Conservation (phyloP, 2,888 invertebrate species). For the Tethea ocularis region DNA sequence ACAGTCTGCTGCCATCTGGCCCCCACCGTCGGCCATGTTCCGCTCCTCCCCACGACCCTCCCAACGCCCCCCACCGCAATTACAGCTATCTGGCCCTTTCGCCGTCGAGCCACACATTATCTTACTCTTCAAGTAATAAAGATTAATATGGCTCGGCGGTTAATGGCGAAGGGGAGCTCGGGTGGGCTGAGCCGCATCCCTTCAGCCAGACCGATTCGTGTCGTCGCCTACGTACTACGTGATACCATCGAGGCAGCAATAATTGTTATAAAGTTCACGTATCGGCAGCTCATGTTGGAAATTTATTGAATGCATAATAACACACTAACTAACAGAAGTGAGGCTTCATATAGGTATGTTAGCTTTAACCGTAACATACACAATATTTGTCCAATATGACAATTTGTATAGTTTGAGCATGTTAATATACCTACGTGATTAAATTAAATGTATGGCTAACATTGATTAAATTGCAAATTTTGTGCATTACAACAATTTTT, state of each 20-base stretch:
- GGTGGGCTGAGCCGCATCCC: conserved; percentile 71
- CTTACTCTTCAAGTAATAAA: conserved; percentile 67
- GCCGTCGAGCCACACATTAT: conserved; percentile 63
- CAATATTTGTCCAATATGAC: neutral
- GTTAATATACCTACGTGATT: too few species aligned
- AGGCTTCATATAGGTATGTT: neutral
- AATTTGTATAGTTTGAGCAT: neutral
- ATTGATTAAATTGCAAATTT: too few species aligned
- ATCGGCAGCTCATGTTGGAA: conserved; percentile 38
- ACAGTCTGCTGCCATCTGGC: conserved; percentile 68
- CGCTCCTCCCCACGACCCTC: conserved; percentile 78
- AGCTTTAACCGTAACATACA: neutral
- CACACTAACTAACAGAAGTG: neutral
- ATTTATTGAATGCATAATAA: conserved; percentile 28
- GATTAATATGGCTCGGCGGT: conserved; percentile 65
- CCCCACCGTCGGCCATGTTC: conserved; percentile 76
- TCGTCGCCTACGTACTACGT: conserved; percentile 73
- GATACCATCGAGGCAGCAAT: conserved; percentile 47
- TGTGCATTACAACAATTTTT: too few species aligned
- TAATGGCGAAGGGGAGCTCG: conserved; percentile 20
- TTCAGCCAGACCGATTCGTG: conserved; percentile 59
- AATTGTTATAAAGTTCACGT: conserved; percentile 49
- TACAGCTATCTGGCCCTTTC: conserved; percentile 61
- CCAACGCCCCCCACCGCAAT: conserved; percentile 79
- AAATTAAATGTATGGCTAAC: too few species aligned